A percentile compares a stretch with the other conserved stretches of the same genome.
Conservation (phyloP, 2,888 invertebrate species). For the Portevinia maculata region DNA sequence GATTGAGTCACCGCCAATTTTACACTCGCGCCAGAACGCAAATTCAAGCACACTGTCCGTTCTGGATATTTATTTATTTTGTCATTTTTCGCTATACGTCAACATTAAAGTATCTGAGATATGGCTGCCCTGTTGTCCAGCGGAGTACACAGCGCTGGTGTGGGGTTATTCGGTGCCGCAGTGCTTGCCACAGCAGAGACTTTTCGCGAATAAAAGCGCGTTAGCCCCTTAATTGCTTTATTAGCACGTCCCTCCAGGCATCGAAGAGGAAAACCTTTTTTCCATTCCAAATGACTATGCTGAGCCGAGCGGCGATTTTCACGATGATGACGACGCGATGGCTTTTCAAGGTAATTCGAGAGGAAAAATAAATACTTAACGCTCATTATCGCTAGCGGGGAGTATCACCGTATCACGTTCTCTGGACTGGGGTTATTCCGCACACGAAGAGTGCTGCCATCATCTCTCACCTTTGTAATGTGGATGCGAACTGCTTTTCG, state of each 20-base stretch:
- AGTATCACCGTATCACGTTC: slow-evolving; percentile 52
- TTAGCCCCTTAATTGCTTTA: slow-evolving; percentile 55
- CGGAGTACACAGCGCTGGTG: background rate
- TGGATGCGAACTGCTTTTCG: slow-evolving; percentile 24
- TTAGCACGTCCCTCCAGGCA: slow-evolving; percentile 49
- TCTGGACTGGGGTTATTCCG: slow-evolving; percentile 44
- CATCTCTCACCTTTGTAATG: slow-evolving; percentile 14
- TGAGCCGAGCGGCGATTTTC: slow-evolving; percentile 5
- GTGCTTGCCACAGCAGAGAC: slow-evolving; percentile 3
- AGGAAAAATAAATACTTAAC: slow-evolving; percentile 68
- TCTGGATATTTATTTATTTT: slow-evolving; percentile 50
- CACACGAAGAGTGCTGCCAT: slow-evolving; percentile 37
- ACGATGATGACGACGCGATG: slow-evolving; percentile 51
- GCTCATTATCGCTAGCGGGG: slow-evolving; percentile 53
- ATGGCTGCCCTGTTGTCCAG: no score
- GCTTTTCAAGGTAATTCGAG: slow-evolving; percentile 72
- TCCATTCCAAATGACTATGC: slow-evolving; percentile 8
- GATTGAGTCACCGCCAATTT: slow-evolving; percentile 71
- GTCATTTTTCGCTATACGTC: slow-evolving; percentile 48
- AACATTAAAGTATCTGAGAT: no score
- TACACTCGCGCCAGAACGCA: slow-evolving; percentile 35
- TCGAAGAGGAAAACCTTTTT: slow-evolving; percentile 16
- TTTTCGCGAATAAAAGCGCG: slow-evolving; percentile 17
- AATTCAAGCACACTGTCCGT: slow-evolving; percentile 10
- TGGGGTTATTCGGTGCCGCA: slow-evolving; percentile 1